Conservation (phyloP, 2,888 invertebrate genomes). For the Peribatodes rhomboidaria region DNA sequence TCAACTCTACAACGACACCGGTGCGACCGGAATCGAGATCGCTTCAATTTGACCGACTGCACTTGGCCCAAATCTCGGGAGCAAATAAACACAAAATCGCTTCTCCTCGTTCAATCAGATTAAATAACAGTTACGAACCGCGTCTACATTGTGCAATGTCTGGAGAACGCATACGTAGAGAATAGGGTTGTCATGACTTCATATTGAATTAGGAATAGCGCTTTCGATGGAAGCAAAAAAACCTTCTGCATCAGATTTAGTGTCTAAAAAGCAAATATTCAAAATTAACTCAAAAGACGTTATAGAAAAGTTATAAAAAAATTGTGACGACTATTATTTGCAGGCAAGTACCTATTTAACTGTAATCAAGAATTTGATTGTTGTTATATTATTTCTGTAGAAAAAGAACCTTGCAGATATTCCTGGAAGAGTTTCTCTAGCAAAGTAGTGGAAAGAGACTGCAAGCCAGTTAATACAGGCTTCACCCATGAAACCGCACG, state of each 20-base stretch:
- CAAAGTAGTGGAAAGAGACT: constrained; percentile 46
- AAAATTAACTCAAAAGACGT: too few species aligned
- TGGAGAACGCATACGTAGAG: constrained; percentile 48
- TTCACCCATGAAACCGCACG: constrained; percentile 55
- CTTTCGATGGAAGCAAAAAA: not conserved
- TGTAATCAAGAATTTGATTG: too few species aligned
- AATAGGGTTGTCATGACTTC: constrained; percentile 7
- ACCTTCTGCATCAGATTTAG: too few species aligned
- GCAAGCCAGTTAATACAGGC: constrained; percentile 65
- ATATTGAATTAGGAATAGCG: not conserved
- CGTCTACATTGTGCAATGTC: constrained; percentile 45
- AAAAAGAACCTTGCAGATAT: not conserved
- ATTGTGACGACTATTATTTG: too few species aligned
- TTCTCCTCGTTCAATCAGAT: constrained; percentile 57
- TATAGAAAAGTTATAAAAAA: too few species aligned
- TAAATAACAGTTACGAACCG: not conserved
- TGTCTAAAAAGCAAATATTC: too few species aligned
- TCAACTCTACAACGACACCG: constrained; percentile 26
- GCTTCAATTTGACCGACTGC: constrained; percentile 75
- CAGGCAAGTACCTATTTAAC: too few species aligned
- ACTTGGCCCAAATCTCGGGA: constrained; percentile 79
- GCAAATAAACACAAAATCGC: constrained; percentile 76
- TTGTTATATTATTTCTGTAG: too few species aligned
- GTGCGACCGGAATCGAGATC: constrained; percentile 54
- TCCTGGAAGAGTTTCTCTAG: not conserved